These are phyloP conservation scores for Andrena haemorrhoa DNA, from an alignment of 2,888 invertebrate species.

Conservation along the genomic window DNA sequence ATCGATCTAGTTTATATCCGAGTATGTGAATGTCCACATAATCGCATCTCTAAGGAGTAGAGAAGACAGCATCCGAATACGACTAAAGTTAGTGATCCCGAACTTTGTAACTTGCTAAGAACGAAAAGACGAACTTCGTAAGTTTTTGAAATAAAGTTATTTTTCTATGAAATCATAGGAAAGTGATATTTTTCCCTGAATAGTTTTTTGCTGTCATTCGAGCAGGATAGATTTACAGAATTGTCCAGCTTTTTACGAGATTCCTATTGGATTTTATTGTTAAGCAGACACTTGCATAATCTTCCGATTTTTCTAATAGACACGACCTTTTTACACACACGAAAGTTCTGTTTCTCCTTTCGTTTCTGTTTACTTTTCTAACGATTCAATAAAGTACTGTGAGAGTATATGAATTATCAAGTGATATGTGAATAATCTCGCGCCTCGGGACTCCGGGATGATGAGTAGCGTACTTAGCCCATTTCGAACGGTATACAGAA, in stretches of 20 bases:
- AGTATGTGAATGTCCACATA: conserved; percentile 64
- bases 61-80: conserved; percentile 65
- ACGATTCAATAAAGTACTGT: not conserved
- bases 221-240: conserved; percentile 40
- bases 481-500: not conserved
- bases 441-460: not conserved
- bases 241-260: conserved; percentile 29
- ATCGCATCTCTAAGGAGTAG: conserved; percentile 68
- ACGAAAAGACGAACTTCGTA: conserved; percentile 47
- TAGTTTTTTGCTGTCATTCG: conserved; percentile 60
- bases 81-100: conserved; percentile 72
- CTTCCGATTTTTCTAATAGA: conserved; percentile 25
- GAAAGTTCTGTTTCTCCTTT: conserved; percentile 19
- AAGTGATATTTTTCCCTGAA: conserved; percentile 75
- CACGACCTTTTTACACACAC: conserved; percentile 11
- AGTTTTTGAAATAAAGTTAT: conserved; percentile 77
- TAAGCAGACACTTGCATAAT: conserved; percentile 30
- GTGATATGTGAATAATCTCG: conserved; percentile 13
- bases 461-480: conserved; percentile 7
- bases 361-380: conserved; percentile 8
- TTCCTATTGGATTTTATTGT: conserved; percentile 19
- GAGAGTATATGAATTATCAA: not conserved
- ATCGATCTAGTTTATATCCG: conserved; percentile 68
- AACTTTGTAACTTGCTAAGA: conserved; percentile 76
- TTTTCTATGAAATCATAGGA: conserved; percentile 74